Conservation (phyloP, 2,113 vertebrate genomes). For the Aviceda subcristata region DNA sequence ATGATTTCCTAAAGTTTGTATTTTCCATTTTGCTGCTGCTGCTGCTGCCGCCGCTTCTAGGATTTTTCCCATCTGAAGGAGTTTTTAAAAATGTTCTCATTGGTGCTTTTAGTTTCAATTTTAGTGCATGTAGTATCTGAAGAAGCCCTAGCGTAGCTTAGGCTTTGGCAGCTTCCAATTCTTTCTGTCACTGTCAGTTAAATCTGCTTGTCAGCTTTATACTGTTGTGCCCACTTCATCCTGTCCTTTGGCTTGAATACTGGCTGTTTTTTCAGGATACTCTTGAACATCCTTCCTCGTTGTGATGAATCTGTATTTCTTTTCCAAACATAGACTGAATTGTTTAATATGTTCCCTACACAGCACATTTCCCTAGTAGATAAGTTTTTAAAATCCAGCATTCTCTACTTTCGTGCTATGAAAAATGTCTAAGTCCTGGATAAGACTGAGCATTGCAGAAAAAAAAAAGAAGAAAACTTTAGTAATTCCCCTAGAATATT, state of each 20-base stretch:
- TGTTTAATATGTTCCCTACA: slow-evolving; percentile 5
- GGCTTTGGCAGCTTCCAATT: slow-evolving; percentile 28
- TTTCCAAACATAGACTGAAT: slow-evolving; percentile 36
- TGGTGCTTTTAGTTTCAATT: slow-evolving; percentile 13
- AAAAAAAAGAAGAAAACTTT: background rate
- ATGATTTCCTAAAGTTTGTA: background rate
- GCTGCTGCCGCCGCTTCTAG: background rate
- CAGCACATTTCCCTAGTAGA: background rate
- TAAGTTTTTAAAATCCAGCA: background rate
- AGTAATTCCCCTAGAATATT: background rate
- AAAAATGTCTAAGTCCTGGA: background rate
- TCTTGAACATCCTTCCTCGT: slow-evolving; percentile 46
- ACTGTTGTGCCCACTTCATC: slow-evolving; percentile 50
- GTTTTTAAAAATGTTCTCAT: background rate
- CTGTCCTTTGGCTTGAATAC: slow-evolving; percentile 48
- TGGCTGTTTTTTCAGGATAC: slow-evolving; percentile 21
- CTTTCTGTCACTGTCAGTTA: slow-evolving; percentile 44
- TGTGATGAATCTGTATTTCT: slow-evolving; percentile 48
- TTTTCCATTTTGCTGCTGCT: background rate
- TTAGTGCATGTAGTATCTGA: background rate
- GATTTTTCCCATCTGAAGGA: background rate
- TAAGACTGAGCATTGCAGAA: background rate
- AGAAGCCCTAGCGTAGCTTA: slow-evolving; percentile 4
- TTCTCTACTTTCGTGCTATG: background rate
- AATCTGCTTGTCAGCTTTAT: slow-evolving; percentile 35